A percentile compares a stretch with the other conserved stretches of the same genome.
Conservation (phyloP, 2,888 invertebrate species). For the Hydraecia micacea region DNA sequence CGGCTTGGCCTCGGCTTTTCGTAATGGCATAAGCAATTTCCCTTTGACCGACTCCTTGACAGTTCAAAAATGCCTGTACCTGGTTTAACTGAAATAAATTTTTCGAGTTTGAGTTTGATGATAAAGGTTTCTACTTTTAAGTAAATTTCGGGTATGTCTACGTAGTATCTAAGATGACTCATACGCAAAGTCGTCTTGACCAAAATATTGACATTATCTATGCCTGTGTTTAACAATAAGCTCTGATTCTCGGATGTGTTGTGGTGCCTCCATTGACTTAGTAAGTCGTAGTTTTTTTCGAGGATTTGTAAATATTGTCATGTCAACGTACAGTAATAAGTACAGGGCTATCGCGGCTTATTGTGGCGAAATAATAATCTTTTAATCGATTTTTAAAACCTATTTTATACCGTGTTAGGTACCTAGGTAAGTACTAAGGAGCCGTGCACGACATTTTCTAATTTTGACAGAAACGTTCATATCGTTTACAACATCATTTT, state of each 20-base stretch:
- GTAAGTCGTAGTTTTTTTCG: constrained; percentile 31
- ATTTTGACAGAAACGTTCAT: neutral
- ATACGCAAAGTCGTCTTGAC: neutral
- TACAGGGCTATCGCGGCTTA: constrained; percentile 4
- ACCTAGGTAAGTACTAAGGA: neutral
- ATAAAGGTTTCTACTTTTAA: neutral
- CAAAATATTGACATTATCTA: constrained; percentile 50
- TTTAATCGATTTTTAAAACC: neutral
- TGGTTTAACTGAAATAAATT: no score
- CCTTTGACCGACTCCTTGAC: no score
- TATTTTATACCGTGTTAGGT: neutral
- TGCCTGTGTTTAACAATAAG: neutral
- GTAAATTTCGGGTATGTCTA: neutral
- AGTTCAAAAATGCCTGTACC: no score
- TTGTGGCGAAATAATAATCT: neutral
- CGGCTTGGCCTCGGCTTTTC: no score
- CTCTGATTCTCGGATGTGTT: constrained; percentile 36
- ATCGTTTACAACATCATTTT: neutral
- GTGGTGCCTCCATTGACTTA: constrained; percentile 25
- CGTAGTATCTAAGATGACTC: neutral
- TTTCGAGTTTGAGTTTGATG: neutral
- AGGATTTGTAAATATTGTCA: constrained; percentile 42
- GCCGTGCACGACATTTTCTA: neutral
- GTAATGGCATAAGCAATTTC: no score
- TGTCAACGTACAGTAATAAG: neutral